Evolutionary conservation across 2,797 vertebrate genomes (phyloP).

Genomic region (Rhinatrema bivittatum): DNA sequence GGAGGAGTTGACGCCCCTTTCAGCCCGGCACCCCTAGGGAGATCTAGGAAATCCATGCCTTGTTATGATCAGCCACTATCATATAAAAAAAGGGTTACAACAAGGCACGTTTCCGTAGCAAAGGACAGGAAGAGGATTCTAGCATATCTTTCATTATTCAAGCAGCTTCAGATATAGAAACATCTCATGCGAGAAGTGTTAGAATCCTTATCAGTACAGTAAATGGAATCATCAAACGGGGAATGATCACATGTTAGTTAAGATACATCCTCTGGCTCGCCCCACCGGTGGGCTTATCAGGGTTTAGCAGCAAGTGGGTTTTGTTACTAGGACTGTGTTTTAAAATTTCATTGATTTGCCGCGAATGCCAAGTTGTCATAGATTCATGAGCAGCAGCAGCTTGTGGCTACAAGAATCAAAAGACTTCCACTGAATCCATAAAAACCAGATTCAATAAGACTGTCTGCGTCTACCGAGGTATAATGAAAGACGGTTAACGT

Average conservation of each 20-base stretch:
- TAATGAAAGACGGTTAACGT: conserved; percentile 11
- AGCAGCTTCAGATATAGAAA: conserved; percentile 25
- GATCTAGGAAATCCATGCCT: no score
- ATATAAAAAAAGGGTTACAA: no score
- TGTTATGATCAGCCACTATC: no score
- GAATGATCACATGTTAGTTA: conserved; percentile 53
- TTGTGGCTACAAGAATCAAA: conserved; percentile 54
- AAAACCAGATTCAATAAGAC: conserved; percentile 40
- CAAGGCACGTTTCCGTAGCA: no score
- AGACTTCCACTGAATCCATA: conserved; percentile 60
- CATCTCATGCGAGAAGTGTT: conserved; percentile 24
- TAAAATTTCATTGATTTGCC: conserved; percentile 67
- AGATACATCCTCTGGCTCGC: conserved; percentile 55
- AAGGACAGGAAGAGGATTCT: no score
- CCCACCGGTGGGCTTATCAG: conserved; percentile 50
- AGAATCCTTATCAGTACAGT: conserved; percentile 46
- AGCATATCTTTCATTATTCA: no score
- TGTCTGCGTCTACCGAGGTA: conserved; percentile 21
- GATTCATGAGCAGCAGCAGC: conserved; percentile 59
- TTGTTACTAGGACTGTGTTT: conserved; percentile 50
- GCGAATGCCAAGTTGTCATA: conserved; percentile 67
- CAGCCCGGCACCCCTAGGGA: no score
- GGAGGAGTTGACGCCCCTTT: no score
- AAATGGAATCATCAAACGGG: conserved; percentile 50
- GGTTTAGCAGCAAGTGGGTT: conserved; percentile 46